A percentile compares a stretch with the other conserved stretches of the same genome.
phyloP scores from a whole-genome alignment of 2,888 invertebrate species.

The Acanthococcus lagerstroemiae region DNA sequence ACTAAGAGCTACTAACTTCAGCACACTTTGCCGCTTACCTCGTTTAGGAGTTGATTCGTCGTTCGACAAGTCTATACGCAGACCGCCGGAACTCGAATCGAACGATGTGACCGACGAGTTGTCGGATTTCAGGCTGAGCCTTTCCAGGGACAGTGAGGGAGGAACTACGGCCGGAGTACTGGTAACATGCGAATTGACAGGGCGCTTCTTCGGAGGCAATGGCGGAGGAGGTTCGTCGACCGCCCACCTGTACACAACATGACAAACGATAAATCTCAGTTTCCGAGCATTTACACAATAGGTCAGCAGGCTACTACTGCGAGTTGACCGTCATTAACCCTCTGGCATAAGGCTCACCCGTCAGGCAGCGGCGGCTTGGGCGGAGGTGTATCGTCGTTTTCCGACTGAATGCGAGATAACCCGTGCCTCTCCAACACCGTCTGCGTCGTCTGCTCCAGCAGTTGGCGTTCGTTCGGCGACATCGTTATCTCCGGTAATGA shows the following conservation, averaged over 20 bases:
- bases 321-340: too few species aligned
- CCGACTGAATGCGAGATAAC: constrained; percentile 59
- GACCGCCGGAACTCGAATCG: constrained; percentile 9
- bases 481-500: constrained; percentile 70
- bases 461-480: constrained; percentile 65
- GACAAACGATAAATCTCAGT: too few species aligned
- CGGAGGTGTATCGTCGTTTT: constrained; percentile 62
- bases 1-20: too few species aligned
- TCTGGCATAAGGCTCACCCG: too few species aligned
- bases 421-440: constrained; percentile 38
- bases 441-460: constrained; percentile 50
- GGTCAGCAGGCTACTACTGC: too few species aligned
- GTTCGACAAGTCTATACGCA: neutral
- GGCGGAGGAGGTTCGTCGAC: constrained; percentile 47
- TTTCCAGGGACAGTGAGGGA: constrained; percentile 34
- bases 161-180: neutral
- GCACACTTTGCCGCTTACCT: too few species aligned
- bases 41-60: neutral
- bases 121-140: constrained; percentile 54
- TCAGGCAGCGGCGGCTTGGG: constrained; percentile 83
- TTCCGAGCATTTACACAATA: too few species aligned
- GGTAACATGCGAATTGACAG: constrained; percentile 35
- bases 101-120: constrained; percentile 43
- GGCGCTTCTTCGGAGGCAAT: constrained; percentile 51
- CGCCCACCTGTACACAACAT: constrained; percentile 1